phyloP scores from a whole-genome alignment of 1,140 invertebrate genomes.

The Halesus radiatus region DNA sequence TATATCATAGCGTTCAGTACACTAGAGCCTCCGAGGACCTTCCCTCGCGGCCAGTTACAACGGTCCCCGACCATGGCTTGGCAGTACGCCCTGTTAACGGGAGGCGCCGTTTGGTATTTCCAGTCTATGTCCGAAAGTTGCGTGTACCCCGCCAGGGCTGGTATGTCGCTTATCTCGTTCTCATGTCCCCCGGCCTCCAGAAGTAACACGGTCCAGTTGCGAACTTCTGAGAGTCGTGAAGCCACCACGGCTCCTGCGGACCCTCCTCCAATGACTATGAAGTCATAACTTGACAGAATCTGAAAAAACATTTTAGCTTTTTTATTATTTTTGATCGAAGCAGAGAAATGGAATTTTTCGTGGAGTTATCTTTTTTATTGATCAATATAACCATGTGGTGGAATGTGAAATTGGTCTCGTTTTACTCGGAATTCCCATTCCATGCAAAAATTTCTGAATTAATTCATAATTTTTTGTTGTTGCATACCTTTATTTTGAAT shows the following conservation, averaged over 20 bases:
- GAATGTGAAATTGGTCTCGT: too few relatives aligned
- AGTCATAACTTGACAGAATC: conserved; percentile 83
- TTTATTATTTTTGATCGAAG: not conserved
- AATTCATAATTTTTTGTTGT: too few relatives aligned
- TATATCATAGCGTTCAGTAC: conserved; percentile 97
- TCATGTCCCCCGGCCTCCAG: conserved; percentile 89
- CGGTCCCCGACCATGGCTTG: conserved; percentile 86
- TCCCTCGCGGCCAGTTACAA: conserved; percentile 90
- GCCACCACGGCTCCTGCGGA: conserved; percentile 94
- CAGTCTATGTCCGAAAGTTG: conserved; percentile 90
- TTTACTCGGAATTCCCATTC: too few relatives aligned
- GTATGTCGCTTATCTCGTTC: conserved; percentile 84
- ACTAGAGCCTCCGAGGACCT: conserved; percentile 92
- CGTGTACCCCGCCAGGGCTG: conserved; percentile 80
- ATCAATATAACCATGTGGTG: not conserved
- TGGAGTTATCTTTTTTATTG: not conserved
- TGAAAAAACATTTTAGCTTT: conserved; percentile 62
- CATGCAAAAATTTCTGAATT: too few relatives aligned
- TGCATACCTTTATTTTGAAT: too few relatives aligned
- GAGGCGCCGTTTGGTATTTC: conserved; percentile 92
- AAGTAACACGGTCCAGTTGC: conserved; percentile 84
- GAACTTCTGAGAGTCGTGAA: conserved; percentile 85
- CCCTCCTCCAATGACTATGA: conserved; percentile 91
- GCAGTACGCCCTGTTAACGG: conserved; percentile 80
- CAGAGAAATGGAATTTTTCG: not conserved